Evolutionary conservation across 2,797 vertebrate species (phyloP), one percentile per base, ranked within the genome.

Genomic region (Coluber constrictor): DNA sequence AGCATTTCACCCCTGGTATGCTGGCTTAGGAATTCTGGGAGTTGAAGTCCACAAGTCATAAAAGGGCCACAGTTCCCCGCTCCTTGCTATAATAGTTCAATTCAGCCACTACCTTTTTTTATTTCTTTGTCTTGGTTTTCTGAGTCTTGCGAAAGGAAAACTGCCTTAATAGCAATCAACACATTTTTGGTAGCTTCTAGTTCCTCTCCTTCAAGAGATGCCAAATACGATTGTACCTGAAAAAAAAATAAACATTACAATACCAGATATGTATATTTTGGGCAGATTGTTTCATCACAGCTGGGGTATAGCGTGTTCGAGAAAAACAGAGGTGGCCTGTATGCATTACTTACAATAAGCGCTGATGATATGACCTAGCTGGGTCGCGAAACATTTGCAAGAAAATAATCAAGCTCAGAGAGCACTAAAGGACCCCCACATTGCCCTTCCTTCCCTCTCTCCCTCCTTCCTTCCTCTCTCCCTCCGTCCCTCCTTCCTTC

Each of bases 81-180:
- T 37, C 29, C 29, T 6, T 15, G 5, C n/a, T 70, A 8, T 32
- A 32, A 32, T 18, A 70, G 32, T 56, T 88, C 37, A 51, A n/a
- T 88, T 94, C 87, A 90, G 57, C 90, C 93, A 92, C 94, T 98
- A 98, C 98, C 97, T 97, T 96, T 97, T 87, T 97, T 95, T 18
- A 56, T 94, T 93, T 96, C 95, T 11, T 94, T 96, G 47, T 95
- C 97, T 90, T 98, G 97, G 15, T 96, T 97, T 90, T 98, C 98
- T 18, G 98, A 97, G 43, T 98, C 98, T 93, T 97, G 98, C 90
- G 97, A 96, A 95, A 98, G 93, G 95, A 99, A 99, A 96, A 99
- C 98, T 61, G 99, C 98, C 97, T 99, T 99, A 96, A 99, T 98
- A 91, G 98, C 97, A 96, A 99, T 98, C 95, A 99, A 97, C 95